These are phyloP conservation scores for Typhlichthys subterraneus DNA, from an alignment of 2,797 vertebrate species.

Conservation along the genomic window DNA sequence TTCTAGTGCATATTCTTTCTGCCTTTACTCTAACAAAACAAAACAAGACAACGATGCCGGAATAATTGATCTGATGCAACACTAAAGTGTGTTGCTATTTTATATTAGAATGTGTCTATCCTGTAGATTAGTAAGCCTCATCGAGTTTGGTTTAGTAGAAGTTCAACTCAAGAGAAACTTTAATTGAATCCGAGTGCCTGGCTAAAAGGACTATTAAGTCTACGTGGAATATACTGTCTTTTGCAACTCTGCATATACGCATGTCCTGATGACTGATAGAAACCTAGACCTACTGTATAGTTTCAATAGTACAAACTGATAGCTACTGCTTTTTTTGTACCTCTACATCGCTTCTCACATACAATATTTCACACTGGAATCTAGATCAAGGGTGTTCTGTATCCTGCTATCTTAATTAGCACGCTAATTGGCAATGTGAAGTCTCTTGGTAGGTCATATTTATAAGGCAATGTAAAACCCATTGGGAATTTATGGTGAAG, in stretches of 20 bases:
- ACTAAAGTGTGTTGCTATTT: background rate
- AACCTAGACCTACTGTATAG: background rate
- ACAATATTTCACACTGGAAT: constrained; percentile 56
- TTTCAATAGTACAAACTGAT: constrained; percentile 20
- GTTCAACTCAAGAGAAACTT: constrained; percentile 49
- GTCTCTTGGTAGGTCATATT: constrained; percentile 69
- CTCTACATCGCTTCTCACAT: constrained; percentile 59
- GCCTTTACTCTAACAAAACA: constrained; percentile 9
- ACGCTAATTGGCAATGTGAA: constrained; percentile 66
- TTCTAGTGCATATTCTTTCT: background rate
- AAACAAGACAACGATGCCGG: constrained; percentile 2
- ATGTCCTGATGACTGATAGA: constrained; percentile 23
- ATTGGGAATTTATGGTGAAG: constrained; percentile 47
- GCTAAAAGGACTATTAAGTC: background rate
- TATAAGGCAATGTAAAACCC: constrained; percentile 51
- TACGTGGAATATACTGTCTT: constrained; percentile 10
- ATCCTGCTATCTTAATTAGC: constrained; percentile 73
- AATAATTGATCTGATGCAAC: background rate
- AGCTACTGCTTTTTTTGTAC: constrained; percentile 43
- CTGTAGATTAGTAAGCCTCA: background rate
- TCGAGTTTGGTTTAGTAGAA: constrained; percentile 31
- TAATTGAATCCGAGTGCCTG: constrained; percentile 27
- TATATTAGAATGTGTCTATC: constrained; percentile 10
- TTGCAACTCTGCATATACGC: background rate
- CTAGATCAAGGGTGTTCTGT: constrained; percentile 72